phyloP scores from a whole-genome alignment of 1,140 invertebrate genomes.

The Drosophila athabasca region DNA sequence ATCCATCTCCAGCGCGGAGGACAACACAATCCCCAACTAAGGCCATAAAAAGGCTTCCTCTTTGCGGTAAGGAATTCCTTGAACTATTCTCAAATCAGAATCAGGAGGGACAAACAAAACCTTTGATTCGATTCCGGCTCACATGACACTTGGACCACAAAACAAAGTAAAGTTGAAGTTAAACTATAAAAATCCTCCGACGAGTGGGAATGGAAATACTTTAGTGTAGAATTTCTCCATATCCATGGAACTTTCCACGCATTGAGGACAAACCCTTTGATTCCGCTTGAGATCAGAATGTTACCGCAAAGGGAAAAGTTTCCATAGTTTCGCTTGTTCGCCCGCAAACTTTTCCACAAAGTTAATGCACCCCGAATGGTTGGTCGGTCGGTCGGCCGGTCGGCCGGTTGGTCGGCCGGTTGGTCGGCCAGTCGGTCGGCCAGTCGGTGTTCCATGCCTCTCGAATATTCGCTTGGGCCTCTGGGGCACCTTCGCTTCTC shows the following conservation, averaged over 20 bases:
- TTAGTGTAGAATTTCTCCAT: not conserved
- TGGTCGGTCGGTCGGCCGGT: not conserved
- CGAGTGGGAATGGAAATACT: too few species aligned
- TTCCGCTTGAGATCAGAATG: not conserved
- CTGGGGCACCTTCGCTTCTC: constrained; percentile 24
- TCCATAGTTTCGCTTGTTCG: too few species aligned
- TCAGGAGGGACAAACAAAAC: too few species aligned
- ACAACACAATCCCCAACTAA: too few species aligned
- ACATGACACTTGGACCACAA: too few species aligned
- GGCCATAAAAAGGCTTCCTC: not conserved
- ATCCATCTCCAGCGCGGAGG: too few species aligned
- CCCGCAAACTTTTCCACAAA: constrained; percentile 38
- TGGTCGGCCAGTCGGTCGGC: not conserved
- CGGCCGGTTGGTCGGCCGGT: too few species aligned
- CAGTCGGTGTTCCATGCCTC: not conserved
- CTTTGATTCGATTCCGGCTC: too few species aligned
- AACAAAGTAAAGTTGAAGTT: too few species aligned
- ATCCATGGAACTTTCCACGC: constrained; percentile 21
- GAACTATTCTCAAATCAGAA: constrained; percentile 18
- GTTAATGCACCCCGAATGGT: constrained; percentile 45
- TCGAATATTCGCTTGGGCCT: constrained; percentile 17
- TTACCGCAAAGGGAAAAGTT: constrained; percentile 40
- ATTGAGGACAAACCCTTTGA: constrained; percentile 40
- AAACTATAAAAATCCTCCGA: too few species aligned
- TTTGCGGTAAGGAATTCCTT: constrained; percentile 9